A percentile compares a stretch with the other conserved stretches of the same genome.
phyloP scores from a whole-genome alignment of 2,113 vertebrate species.

The Microcebus murinus region DNA sequence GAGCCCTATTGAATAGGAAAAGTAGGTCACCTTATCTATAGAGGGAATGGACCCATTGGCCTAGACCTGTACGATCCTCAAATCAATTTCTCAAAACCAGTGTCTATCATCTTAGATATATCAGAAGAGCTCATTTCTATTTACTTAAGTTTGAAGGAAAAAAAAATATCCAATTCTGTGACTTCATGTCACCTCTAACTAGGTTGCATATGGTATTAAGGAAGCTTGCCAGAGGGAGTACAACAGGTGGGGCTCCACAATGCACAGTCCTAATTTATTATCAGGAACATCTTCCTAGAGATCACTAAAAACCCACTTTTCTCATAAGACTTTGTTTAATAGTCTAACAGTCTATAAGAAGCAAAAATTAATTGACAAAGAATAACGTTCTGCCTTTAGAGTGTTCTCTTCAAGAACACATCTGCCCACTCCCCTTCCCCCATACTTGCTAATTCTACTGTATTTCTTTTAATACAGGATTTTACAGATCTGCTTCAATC shows the following conservation, averaged over 20 bases:
- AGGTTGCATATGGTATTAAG: constrained; percentile 65
- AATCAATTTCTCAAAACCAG: background rate
- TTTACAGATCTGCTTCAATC: constrained; percentile 14
- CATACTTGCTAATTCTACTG: background rate
- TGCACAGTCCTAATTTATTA: constrained; percentile 72
- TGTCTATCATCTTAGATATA: background rate
- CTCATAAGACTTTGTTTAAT: constrained; percentile 46
- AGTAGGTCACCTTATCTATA: background rate
- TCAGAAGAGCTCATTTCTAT: background rate
- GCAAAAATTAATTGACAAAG: constrained; percentile 66
- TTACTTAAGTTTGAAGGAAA: constrained; percentile 42
- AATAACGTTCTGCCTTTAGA: constrained; percentile 67
- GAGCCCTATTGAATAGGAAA: background rate
- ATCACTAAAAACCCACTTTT: constrained; percentile 55
- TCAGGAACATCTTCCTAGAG: constrained; percentile 66
- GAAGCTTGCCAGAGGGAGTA: constrained; percentile 59
- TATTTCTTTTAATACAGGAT: background rate
- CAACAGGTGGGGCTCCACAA: constrained; percentile 15
- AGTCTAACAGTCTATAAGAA: constrained; percentile 50
- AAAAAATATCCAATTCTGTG: constrained; percentile 23
- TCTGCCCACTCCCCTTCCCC: background rate
- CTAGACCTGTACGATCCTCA: background rate
- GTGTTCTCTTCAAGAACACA: constrained; percentile 33
- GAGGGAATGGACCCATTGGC: background rate
- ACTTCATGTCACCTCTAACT: constrained; percentile 68